Evolutionary conservation across 2,888 invertebrate genomes (phyloP).

Genomic region (Euspilapteryx auroguttella): DNA sequence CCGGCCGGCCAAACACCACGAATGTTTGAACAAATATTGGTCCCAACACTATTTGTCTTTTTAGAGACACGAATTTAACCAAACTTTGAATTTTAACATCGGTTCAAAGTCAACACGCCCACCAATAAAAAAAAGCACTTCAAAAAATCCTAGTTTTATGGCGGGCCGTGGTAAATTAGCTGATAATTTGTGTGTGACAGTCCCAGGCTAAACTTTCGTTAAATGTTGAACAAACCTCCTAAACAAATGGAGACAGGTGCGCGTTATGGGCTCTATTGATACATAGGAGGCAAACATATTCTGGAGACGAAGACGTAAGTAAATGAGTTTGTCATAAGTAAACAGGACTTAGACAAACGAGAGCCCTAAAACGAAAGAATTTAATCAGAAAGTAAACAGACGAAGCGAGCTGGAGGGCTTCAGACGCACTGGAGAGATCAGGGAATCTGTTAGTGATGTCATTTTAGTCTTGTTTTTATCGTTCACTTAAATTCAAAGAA

Average conservation of each 20-base stretch:
- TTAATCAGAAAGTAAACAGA: too few relatives aligned
- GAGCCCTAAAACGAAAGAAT: too few relatives aligned
- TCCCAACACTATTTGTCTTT: too few relatives aligned
- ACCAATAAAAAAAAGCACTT: slow-evolving; percentile 4
- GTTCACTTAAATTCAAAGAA: too few relatives aligned
- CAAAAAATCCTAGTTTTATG: slow-evolving; percentile 23
- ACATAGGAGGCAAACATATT: slow-evolving; percentile 31
- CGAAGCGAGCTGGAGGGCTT: too few relatives aligned
- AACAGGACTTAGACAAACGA: too few relatives aligned
- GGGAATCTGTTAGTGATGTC: too few relatives aligned
- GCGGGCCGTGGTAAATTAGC: slow-evolving; percentile 48
- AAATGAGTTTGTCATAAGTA: too few relatives aligned
- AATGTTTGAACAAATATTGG: slow-evolving; percentile 1
- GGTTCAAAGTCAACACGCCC: slow-evolving; percentile 15
- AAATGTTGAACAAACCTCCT: slow-evolving; percentile 51
- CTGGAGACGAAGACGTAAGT: too few relatives aligned
- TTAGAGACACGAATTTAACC: background rate
- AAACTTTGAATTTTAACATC: background rate
- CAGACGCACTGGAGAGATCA: too few relatives aligned
- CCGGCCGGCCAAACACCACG: background rate
- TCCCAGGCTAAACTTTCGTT: slow-evolving; percentile 45
- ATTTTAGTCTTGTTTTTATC: too few relatives aligned
- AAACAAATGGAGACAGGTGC: slow-evolving; percentile 58
- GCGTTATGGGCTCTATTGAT: slow-evolving; percentile 41
- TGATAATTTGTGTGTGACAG: slow-evolving; percentile 55